phyloP scores from a whole-genome alignment of 2,113 vertebrate species.

The Baryphthengus martii region DNA sequence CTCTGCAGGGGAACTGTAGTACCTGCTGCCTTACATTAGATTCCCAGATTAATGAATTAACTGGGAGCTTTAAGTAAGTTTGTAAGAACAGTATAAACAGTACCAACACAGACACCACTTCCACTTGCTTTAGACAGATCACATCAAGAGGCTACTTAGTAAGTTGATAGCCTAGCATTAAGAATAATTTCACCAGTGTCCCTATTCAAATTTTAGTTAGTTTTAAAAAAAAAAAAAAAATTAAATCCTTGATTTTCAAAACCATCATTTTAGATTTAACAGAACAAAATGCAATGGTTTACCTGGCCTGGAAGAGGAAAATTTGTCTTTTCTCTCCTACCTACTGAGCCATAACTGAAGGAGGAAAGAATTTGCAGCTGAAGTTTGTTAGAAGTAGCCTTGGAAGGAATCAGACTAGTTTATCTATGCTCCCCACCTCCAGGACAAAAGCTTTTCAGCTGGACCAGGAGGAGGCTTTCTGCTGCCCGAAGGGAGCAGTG shows the following conservation, averaged over 20 bases:
- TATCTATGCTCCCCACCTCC: neutral
- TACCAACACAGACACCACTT: neutral
- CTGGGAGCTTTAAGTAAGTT: constrained; percentile 29
- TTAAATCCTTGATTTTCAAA: neutral
- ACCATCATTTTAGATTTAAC: neutral
- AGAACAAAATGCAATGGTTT: neutral
- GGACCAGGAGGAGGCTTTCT: neutral
- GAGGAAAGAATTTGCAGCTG: neutral
- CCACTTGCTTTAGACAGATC: neutral
- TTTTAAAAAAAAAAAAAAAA: neutral
- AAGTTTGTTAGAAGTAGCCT: neutral
- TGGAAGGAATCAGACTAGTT: neutral
- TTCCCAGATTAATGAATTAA: constrained; percentile 6
- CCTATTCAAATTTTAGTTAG: neutral
- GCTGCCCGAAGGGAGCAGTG: neutral
- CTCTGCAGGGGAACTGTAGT: constrained; percentile 45
- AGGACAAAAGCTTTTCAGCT: neutral
- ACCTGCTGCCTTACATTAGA: constrained; percentile 48
- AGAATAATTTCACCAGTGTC: neutral
- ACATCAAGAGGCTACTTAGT: constrained; percentile 8
- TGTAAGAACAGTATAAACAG: neutral
- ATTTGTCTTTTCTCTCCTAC: neutral
- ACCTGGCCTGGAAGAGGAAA: neutral
- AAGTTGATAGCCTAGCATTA: neutral
- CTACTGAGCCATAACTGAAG: neutral